Base-by-base conservation (phyloP, 2,113 vertebrate genomes). In the Sinocyclocheilus anophthalmus region DNA sequence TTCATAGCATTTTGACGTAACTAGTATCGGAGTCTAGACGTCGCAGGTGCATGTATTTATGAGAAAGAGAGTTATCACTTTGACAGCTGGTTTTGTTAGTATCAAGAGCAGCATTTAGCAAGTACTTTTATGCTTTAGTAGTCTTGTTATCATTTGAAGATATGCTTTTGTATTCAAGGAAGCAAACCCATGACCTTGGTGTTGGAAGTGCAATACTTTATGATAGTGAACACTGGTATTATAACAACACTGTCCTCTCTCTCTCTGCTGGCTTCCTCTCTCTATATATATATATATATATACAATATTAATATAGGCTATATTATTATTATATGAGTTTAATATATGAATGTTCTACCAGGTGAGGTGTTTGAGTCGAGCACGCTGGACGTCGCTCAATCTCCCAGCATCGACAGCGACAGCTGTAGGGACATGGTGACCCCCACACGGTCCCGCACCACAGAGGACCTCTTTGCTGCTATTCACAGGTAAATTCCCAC, bases 391-490 rank as follows among this genome's bases (percentile, higher is more conserved):
- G 91, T 90, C 53, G 90, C 96, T 4, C 91, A 93, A 3, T 91
- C 93, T 76, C 91, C 90, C 9, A 90, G 89, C 69, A 87, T 90
- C 83, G 94, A 92, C 92, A 94, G 93, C 50, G 91, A 94, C 3
- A 90, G 89, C 12, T 65, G 65, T 1, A 92, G 94, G 1, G 94
- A 94, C 83, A 94, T 94, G 95, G 95, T 96, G 91, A 95, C 97
- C 84, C 97, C 97, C 80, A 95, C 95, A 0, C 94, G 96, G 90
- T 95, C 97, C 70, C 95, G 97, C 86, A 99, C 98, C 86, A 99
- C 97, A 0, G 98, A 99, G 91, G 98, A 99, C 94, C 97, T 99
- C 70, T 99, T 99, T 76, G 98, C 98, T 67, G 97, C 93, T 85
- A 99, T 99, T 92, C 98, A 99, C 96, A 99, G 98, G 98, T 99